Conservation (phyloP, 2,797 vertebrate genomes). For the Sebastolobus altivelis region DNA sequence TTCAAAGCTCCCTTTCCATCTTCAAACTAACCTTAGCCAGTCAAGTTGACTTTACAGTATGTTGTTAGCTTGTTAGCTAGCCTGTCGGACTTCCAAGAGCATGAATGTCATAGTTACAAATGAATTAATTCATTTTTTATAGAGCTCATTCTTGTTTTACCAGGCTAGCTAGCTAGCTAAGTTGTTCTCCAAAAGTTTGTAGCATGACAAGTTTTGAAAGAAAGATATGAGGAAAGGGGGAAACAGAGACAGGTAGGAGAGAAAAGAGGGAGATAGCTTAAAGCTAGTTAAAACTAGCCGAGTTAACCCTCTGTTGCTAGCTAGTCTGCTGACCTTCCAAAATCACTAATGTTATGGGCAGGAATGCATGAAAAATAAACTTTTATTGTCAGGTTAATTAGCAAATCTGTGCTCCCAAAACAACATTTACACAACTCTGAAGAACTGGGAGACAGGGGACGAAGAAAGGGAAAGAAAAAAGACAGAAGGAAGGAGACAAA, state of each 20-base stretch:
- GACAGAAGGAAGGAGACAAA: background rate
- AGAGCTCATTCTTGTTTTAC: background rate
- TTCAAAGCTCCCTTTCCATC: background rate
- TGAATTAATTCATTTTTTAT: background rate
- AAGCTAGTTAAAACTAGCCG: background rate
- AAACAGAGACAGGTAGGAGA: background rate
- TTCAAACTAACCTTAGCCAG: background rate
- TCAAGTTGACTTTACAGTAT: background rate
- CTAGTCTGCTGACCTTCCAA: background rate
- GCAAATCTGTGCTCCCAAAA: background rate
- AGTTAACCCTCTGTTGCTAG: background rate
- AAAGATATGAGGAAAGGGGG: background rate
- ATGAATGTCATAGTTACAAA: background rate
- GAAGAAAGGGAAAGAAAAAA: background rate
- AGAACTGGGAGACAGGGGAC: background rate
- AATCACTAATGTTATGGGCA: background rate
- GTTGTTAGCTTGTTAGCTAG: background rate
- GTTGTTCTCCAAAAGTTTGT: background rate
- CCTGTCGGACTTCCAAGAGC: background rate
- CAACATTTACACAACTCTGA: background rate
- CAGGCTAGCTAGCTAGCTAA: background rate
- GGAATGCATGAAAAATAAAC: background rate
- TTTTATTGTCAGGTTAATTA: background rate
- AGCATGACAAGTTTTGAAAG: background rate
- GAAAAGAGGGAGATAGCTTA: background rate